These are phyloP conservation scores for Taxidea taxus DNA, from an alignment of 2,113 vertebrate genomes.

Conservation along the genomic window DNA sequence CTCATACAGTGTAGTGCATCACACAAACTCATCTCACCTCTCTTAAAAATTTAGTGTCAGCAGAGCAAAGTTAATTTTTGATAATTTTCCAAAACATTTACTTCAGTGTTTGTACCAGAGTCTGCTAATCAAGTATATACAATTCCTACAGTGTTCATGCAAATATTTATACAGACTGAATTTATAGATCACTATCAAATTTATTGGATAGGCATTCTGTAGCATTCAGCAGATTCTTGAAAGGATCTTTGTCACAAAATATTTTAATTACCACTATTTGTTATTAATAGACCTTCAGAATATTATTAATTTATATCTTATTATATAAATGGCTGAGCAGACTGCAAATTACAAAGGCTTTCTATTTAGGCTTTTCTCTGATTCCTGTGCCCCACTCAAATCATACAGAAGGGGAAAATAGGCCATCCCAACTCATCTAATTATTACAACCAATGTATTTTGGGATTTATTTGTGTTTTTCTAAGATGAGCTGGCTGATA, in stretches of 20 bases:
- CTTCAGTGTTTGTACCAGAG: neutral
- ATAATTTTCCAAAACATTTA: neutral
- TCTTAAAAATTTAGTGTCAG: neutral
- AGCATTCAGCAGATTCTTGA: neutral
- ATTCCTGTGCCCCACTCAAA: neutral
- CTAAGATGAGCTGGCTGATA: neutral
- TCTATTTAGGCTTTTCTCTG: neutral
- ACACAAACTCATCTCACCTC: neutral
- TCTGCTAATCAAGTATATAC: neutral
- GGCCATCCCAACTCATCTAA: neutral
- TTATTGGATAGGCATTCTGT: neutral
- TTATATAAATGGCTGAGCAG: neutral
- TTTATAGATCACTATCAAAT: neutral
- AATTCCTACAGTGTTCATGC: neutral
- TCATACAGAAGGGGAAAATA: neutral
- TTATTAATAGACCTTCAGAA: constrained; percentile 42
- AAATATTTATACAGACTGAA: constrained; percentile 1
- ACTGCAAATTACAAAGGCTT: neutral
- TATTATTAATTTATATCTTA: constrained; percentile 18
- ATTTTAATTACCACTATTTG: neutral
- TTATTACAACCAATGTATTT: neutral
- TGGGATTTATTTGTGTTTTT: constrained; percentile 19
- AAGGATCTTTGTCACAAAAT: neutral
- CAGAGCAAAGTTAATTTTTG: neutral
- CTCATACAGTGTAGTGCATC: neutral